A percentile compares a stretch with the other conserved stretches of the same genome.
These are phyloP conservation scores for Acrocephalus scirpaceus DNA, from an alignment of 2,797 vertebrate species.

Conservation along the genomic window DNA sequence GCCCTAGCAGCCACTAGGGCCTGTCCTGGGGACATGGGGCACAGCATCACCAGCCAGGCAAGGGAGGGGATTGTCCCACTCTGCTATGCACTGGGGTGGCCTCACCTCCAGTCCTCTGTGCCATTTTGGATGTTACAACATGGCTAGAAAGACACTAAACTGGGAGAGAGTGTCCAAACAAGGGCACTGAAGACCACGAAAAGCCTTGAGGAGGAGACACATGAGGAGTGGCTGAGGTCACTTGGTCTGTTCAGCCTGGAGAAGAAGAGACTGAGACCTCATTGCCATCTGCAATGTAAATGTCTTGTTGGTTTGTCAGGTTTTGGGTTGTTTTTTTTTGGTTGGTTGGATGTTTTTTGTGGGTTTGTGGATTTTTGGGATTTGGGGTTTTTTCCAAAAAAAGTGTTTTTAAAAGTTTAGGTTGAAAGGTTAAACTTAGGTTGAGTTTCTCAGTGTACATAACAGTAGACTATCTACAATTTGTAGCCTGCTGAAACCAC, in stretches of 20 bases:
- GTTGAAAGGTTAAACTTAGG: not conserved
- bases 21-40: not conserved
- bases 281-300: not conserved
- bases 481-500: not conserved
- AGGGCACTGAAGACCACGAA: not conserved
- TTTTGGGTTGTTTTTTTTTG: not conserved
- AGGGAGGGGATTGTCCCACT: not conserved
- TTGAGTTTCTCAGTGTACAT: not conserved
- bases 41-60: accelerated
- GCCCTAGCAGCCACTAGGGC: not conserved
- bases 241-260: not conserved
- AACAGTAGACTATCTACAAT: not conserved
- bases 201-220: not conserved
- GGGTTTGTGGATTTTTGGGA: not conserved
- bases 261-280: not conserved
- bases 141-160: not conserved
- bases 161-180: not conserved
- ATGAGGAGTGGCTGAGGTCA: not conserved
- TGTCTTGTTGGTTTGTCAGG: not conserved
- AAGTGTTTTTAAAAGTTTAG: not conserved
- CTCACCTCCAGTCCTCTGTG: accelerated
- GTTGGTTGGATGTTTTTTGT: not conserved
- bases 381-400: not conserved
- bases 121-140: not conserved
- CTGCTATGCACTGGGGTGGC: accelerated